Percentiles rank a stretch among this genome's conserved stretches.
phyloP scores from a whole-genome alignment of 2,797 vertebrate species.

The Sebastes kiyomatsui region DNA sequence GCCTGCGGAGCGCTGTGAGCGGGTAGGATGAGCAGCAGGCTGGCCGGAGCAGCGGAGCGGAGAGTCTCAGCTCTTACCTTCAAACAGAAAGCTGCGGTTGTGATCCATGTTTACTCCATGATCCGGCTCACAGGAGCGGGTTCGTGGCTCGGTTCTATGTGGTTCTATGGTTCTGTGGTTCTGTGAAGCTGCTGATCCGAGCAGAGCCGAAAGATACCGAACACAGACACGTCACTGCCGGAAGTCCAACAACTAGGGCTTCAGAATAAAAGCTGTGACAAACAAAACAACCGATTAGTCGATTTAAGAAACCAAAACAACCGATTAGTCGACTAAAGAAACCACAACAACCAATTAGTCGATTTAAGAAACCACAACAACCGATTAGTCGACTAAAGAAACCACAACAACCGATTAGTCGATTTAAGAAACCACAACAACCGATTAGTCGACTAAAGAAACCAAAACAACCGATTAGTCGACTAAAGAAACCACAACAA shows the following conservation, averaged over 20 bases:
- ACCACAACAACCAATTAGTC: no score
- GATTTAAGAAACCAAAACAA: no score
- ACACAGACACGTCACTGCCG: neutral
- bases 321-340: no score
- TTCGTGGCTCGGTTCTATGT: constrained; percentile 7
- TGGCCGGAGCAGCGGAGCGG: neutral
- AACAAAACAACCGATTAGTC: no score
- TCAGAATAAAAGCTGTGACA: constrained; percentile 21
- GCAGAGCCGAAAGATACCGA: neutral
- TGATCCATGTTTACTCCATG: constrained; percentile 84
- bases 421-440: no score
- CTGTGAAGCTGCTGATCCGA: neutral
- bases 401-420: fast-evolving
- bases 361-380: no score
- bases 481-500: no score
- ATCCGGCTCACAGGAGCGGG: constrained; percentile 47
- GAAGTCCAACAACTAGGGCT: neutral
- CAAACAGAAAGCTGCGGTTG: constrained; percentile 78
- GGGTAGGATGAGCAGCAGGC: neutral
- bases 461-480: no score
- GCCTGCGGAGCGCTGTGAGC: neutral
- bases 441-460: fast-evolving
- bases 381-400: no score
- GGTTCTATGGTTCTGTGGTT: neutral
- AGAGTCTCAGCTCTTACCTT: constrained; percentile 76